phyloP scores from a whole-genome alignment of 2,888 invertebrate species.

The Catonia carolina region DNA sequence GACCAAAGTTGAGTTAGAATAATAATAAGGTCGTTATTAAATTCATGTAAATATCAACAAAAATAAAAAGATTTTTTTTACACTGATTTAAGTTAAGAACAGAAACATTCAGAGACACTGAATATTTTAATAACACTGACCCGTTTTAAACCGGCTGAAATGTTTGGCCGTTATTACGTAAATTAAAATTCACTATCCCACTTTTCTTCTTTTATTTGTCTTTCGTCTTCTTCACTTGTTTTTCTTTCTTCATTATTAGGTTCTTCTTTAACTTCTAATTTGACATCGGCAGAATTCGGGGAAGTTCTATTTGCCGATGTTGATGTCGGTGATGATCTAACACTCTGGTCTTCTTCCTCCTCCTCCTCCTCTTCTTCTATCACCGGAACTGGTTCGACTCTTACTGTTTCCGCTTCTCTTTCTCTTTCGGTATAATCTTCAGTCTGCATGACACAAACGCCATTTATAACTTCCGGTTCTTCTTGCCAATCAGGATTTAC shows the following conservation, averaged over 20 bases:
- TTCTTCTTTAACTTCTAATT: slow-evolving; percentile 25
- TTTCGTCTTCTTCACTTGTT: slow-evolving; percentile 21
- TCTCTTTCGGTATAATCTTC: slow-evolving; percentile 45
- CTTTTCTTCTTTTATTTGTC: slow-evolving; percentile 32
- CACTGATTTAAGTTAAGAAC: slow-evolving; percentile 1
- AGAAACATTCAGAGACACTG: slow-evolving; percentile 19
- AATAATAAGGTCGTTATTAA: too few relatives aligned
- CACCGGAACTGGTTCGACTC: slow-evolving; percentile 69
- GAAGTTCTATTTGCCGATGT: slow-evolving; percentile 1
- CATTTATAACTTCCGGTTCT: slow-evolving; percentile 76
- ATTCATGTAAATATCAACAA: too few relatives aligned
- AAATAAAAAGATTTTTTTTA: slow-evolving; percentile 7
- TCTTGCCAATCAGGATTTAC: slow-evolving; percentile 92
- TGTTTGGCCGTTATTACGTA: slow-evolving; percentile 3
- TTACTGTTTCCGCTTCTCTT: slow-evolving; percentile 60
- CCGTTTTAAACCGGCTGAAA: slow-evolving; percentile 21
- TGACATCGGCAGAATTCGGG: slow-evolving; percentile 20
- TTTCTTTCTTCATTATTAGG: slow-evolving; percentile 15
- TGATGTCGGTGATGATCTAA: slow-evolving; percentile 4
- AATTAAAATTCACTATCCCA: slow-evolving; percentile 33
- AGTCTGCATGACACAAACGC: slow-evolving; percentile 86
- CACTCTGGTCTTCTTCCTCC: background rate
- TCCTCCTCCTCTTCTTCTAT: slow-evolving; percentile 45
- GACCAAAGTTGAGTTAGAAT: slow-evolving; percentile 1
- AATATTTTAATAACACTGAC: slow-evolving; percentile 25